phyloP scores from a whole-genome alignment of 2,888 invertebrate genomes.

The Resseliella maxima region DNA sequence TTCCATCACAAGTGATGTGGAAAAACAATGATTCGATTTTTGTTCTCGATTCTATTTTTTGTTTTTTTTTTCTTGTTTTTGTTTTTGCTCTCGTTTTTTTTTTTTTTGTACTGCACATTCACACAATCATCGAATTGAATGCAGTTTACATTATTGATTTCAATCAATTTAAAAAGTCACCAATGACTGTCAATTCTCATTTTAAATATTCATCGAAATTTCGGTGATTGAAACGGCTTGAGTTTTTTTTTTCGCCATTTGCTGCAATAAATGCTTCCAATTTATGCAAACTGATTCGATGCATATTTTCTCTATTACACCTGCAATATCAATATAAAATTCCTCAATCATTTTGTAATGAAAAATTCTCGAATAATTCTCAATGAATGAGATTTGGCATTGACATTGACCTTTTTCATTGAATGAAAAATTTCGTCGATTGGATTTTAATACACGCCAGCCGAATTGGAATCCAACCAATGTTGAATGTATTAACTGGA shows the following conservation, averaged over 20 bases:
- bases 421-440: background rate
- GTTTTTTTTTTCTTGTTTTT: too few relatives aligned
- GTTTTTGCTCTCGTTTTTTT: too few relatives aligned
- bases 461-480: background rate
- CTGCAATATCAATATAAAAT: background rate
- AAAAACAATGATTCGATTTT: background rate
- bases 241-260: too few relatives aligned
- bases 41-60: too few relatives aligned
- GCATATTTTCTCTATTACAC: background rate
- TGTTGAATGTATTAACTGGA: background rate
- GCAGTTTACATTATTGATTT: slow-evolving; percentile 48
- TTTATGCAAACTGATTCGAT: too few relatives aligned
- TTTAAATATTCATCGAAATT: background rate
- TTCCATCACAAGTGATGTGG: background rate
- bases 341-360: background rate
- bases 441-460: background rate
- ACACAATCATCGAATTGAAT: background rate
- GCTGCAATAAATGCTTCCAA: too few relatives aligned
- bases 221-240: background rate
- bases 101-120: background rate
- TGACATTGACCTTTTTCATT: slow-evolving; percentile 1
- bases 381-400: background rate
- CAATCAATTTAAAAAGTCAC: background rate
- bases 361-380: background rate
- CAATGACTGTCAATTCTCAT: background rate